Conservation (phyloP, 2,888 invertebrate genomes). For the Caenorhabditis zanzibari region DNA sequence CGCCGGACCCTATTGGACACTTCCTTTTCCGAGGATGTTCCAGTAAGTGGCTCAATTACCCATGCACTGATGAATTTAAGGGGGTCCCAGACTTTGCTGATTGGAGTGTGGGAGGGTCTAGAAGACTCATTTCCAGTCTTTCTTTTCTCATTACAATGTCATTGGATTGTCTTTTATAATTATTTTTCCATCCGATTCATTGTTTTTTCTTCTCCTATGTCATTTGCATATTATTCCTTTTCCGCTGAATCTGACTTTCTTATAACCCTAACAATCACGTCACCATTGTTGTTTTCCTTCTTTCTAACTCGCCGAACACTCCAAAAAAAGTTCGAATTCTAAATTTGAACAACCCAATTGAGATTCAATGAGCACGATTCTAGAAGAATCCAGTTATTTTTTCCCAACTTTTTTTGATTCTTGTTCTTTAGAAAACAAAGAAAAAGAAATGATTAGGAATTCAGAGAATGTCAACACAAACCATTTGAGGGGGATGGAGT, state of each 20-base stretch:
- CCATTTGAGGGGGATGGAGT: background rate
- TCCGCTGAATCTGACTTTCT: slow-evolving; percentile 17
- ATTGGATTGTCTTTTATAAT: slow-evolving; percentile 21
- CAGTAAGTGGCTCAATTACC: slow-evolving; percentile 34
- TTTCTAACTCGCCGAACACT: background rate
- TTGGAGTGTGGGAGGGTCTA: slow-evolving; percentile 20
- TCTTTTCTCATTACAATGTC: slow-evolving; percentile 17
- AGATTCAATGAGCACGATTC: slow-evolving; percentile 4
- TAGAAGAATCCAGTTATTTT: background rate
- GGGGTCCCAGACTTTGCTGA: background rate
- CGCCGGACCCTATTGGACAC: slow-evolving; percentile 2
- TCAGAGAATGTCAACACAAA: slow-evolving; percentile 2
- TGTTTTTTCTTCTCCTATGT: slow-evolving; percentile 23
- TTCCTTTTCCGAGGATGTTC: background rate
- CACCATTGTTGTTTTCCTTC: slow-evolving; percentile 2
- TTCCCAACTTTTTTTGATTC: background rate
- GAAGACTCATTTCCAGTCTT: slow-evolving; percentile 5
- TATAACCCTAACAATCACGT: slow-evolving; percentile 20
- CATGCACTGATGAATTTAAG: slow-evolving; percentile 17
- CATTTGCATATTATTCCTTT: slow-evolving; percentile 32
- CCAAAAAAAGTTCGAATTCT: background rate
- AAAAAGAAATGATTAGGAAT: slow-evolving; percentile 11
- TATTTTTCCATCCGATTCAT: slow-evolving; percentile 21
- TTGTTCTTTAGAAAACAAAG: slow-evolving; percentile 7
- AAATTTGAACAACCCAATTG: background rate